These are phyloP conservation scores for Holacanthus passer DNA, from an alignment of 2,113 vertebrate genomes.

Conservation along the genomic window DNA sequence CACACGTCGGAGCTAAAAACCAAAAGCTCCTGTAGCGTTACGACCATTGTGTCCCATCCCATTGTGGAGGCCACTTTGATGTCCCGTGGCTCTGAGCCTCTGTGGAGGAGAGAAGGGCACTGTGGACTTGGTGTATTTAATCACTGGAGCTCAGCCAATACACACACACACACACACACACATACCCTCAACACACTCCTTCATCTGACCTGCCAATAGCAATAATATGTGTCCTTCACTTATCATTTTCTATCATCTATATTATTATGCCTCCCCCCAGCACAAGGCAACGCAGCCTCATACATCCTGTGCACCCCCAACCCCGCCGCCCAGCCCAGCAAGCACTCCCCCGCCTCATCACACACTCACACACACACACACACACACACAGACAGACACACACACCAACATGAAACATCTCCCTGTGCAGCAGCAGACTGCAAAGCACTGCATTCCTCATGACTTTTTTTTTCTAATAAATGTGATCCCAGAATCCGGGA, in stretches of 20 bases:
- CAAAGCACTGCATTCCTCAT: slow-evolving; percentile 77
- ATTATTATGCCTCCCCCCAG: slow-evolving; percentile 65
- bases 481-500: slow-evolving; percentile 80
- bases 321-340: slow-evolving; percentile 16
- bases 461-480: slow-evolving; percentile 81
- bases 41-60: slow-evolving; percentile 13
- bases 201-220: slow-evolving; percentile 79
- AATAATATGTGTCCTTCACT: slow-evolving; percentile 81
- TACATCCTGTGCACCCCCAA: slow-evolving; percentile 60
- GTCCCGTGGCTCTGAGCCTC: slow-evolving; percentile 47
- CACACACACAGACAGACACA: slow-evolving; percentile 40
- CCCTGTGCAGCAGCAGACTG: slow-evolving; percentile 74
- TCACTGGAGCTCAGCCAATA: slow-evolving; percentile 70
- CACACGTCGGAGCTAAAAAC: slow-evolving; percentile 33
- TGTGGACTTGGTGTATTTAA: slow-evolving; percentile 66
- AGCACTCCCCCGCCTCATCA: neutral
- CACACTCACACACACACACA: slow-evolving; percentile 29
- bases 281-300: slow-evolving; percentile 42
- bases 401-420: slow-evolving; percentile 68
- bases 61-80: slow-evolving; percentile 54
- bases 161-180: slow-evolving; percentile 43
- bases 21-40: slow-evolving; percentile 28
- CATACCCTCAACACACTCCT: slow-evolving; percentile 53
- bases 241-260: slow-evolving; percentile 80
- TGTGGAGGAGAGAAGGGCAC: slow-evolving; percentile 54